Evolutionary conservation across 64 coral and sea anemone genomes (phyloP), one percentile per base, ranked within the genome.

Genomic region (Actinia equina): DNA sequence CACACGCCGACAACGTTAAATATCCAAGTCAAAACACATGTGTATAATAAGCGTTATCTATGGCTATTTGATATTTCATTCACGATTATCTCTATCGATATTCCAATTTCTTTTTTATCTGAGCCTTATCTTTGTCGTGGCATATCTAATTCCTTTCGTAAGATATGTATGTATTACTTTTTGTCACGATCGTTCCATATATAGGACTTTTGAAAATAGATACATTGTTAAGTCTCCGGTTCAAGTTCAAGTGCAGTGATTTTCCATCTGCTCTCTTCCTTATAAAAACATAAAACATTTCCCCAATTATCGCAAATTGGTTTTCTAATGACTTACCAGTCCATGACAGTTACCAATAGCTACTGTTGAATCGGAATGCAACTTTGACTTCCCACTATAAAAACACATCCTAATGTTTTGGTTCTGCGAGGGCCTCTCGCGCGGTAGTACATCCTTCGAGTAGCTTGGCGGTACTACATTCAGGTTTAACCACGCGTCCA

Each of bases 341-440:
- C 89, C 89, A 54, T 80, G 52, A 51, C 83, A 91, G 70, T 84
- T 59, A 71, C 89, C 86, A 23, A 91, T 30, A 5, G 83, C 89
- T 60, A 81, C 89, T 42, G 53, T 80, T 56, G 89, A 91, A 83
- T 80, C 49, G 10, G 52, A 9, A 65, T 84, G 89, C 44, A 37
- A 63, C 37, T 62, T 67, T 37, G 84, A 85, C 71, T 41, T 86
- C 45, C 89, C 89, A 52, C 41, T 79, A 59, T 91, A 86, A 63
- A 83, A 91, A 80, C 89, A 91, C 26, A 77, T 80, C 53, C 55
- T 78, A 30, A 79, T 18, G 17, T 61, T 86, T 80, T 6, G 14
- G 53, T 18, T 44, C 30, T 37, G 67, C 10, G 74, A 5, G 5
- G 23, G 55, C 46, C 84, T 14, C 13, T 51, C 54, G 59, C 22